A percentile compares a stretch with the other conserved stretches of the same genome.
Conservation (phyloP, 2,797 vertebrate species). For the Rallus crepitans region DNA sequence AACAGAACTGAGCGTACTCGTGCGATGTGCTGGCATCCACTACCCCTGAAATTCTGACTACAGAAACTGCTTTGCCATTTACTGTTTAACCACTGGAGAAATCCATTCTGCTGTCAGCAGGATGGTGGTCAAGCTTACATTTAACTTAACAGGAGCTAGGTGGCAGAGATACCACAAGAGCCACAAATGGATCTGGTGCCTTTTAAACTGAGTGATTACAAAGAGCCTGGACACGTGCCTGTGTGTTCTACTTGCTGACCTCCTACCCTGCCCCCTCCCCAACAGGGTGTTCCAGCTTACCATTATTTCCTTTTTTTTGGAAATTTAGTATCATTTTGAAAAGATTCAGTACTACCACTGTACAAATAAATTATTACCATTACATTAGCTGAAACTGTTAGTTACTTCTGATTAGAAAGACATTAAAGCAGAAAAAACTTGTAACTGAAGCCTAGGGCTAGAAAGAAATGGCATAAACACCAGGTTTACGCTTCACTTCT, state of each 20-base stretch:
- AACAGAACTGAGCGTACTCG: neutral
- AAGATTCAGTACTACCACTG: neutral
- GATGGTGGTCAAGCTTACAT: neutral
- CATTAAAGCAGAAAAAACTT: neutral
- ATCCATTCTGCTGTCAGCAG: constrained; percentile 13
- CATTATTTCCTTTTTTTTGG: neutral
- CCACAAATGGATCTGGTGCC: constrained; percentile 1
- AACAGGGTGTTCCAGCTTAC: neutral
- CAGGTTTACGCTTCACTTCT: neutral
- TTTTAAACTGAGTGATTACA: constrained; percentile 18
- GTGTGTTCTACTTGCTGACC: neutral
- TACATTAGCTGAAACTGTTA: neutral
- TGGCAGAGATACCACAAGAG: neutral
- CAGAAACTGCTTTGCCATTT: neutral
- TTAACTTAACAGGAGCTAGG: constrained; percentile 22
- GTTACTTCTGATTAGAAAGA: neutral
- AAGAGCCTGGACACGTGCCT: neutral
- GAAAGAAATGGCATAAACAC: neutral
- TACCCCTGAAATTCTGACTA: neutral
- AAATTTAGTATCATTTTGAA: neutral
- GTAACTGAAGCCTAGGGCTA: neutral
- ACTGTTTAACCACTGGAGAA: constrained; percentile 30
- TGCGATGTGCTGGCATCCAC: neutral
- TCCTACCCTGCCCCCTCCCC: neutral
- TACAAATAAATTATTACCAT: neutral